Percentiles rank a stretch among this genome's conserved stretches.
Evolutionary conservation across 2,888 invertebrate genomes (phyloP).

Genomic region (Furcula furcula): DNA sequence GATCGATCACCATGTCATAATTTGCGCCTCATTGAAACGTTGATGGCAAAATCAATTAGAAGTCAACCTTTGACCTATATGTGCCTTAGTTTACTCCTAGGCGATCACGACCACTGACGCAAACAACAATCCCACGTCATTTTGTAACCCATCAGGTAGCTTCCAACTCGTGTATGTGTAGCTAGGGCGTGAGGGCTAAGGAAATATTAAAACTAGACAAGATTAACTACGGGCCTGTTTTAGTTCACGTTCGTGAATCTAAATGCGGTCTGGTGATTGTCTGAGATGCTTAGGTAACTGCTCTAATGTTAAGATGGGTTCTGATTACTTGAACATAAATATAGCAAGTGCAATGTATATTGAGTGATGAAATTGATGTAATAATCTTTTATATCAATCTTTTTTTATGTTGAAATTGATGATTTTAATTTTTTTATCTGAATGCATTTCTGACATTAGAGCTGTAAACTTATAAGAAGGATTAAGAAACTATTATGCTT

Average conservation of each 20-base stretch:
- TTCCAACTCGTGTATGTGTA: no score
- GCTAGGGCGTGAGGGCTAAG: conserved; percentile 10
- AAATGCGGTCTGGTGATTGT: not conserved
- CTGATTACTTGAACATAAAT: no score
- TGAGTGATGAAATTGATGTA: no score
- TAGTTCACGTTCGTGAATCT: conserved; percentile 3
- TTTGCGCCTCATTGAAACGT: conserved; percentile 1
- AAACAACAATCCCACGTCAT: conserved; percentile 43
- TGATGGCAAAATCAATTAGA: conserved; percentile 28
- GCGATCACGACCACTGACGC: conserved; percentile 45
- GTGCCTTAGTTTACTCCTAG: conserved; percentile 27
- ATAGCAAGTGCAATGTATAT: no score
- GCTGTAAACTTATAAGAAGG: no score
- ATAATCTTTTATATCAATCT: no score
- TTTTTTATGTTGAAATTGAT: no score
- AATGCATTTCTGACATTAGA: no score
- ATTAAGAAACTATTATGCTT: no score
- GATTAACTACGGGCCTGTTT: conserved; percentile 22
- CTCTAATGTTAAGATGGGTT: no score
- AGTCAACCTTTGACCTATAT: conserved; percentile 22
- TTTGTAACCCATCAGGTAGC: conserved; percentile 43
- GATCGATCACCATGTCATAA: not conserved
- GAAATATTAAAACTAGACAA: conserved; percentile 13
- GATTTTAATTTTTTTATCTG: no score
- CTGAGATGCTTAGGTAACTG: no score